A percentile compares a stretch with the other conserved stretches of the same genome.
phyloP scores from a whole-genome alignment of 1,140 invertebrate species.

The Drosophila bipectinata region DNA sequence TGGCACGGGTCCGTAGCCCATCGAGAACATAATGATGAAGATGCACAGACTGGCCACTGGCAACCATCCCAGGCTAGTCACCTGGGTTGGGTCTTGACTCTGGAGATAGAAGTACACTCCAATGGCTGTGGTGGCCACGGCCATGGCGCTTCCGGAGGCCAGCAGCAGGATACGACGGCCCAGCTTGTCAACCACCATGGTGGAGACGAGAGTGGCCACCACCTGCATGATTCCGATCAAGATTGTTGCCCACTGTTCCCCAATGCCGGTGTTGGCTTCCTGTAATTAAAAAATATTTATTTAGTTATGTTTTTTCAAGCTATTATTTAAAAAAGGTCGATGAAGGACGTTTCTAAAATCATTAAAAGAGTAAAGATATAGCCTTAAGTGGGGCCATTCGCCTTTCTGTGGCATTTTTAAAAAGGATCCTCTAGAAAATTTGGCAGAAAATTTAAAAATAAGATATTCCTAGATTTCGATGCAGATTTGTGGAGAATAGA shows the following conservation, averaged over 20 bases:
- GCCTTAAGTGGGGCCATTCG: too few species aligned
- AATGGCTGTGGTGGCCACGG: slow-evolving; percentile 86
- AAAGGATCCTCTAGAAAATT: too few species aligned
- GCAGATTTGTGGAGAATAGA: too few species aligned
- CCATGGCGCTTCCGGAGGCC: slow-evolving; percentile 87
- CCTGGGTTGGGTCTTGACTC: slow-evolving; percentile 83
- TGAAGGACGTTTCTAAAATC: too few species aligned
- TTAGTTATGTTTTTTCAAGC: neutral
- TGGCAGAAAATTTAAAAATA: too few species aligned
- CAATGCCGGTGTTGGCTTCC: slow-evolving; percentile 86
- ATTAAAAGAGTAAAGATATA: too few species aligned
- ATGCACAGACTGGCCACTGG: slow-evolving; percentile 89
- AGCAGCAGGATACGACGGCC: slow-evolving; percentile 90
- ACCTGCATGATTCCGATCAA: slow-evolving; percentile 92
- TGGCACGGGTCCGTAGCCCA: slow-evolving; percentile 91
- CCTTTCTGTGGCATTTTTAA: too few species aligned
- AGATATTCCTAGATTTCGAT: too few species aligned
- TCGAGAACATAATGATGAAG: slow-evolving; percentile 91
- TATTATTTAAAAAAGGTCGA: too few species aligned
- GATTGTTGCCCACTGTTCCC: slow-evolving; percentile 87
- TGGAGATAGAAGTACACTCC: slow-evolving; percentile 88
- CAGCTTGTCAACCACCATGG: slow-evolving; percentile 90
- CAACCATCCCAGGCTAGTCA: slow-evolving; percentile 87
- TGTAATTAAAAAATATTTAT: slow-evolving; percentile 27
- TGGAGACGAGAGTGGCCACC: slow-evolving; percentile 88